Conservation (phyloP, 1,140 invertebrate species). For the Drosophila ananassae region DNA sequence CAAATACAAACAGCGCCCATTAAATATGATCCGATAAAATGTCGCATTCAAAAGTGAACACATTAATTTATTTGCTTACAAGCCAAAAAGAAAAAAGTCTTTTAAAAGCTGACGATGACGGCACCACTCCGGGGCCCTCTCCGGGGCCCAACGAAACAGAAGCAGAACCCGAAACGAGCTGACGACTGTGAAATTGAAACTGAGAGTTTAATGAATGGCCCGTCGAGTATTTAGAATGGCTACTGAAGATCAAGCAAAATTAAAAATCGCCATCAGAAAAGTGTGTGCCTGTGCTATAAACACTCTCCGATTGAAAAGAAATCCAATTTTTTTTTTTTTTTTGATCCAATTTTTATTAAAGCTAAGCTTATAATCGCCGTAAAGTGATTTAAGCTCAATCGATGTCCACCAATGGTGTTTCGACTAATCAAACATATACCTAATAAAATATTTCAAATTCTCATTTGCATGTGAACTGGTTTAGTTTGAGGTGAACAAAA, state of each 20-base stretch:
- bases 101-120: conserved; percentile 18
- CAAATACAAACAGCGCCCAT: conserved; percentile 31
- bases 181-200: conserved; percentile 48
- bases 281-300: too few species aligned
- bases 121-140: neutral
- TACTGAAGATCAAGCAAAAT: conserved; percentile 23
- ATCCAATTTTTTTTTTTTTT: too few species aligned
- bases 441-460: conserved; percentile 18
- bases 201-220: conserved; percentile 55
- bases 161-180: conserved; percentile 40
- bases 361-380: conserved; percentile 11
- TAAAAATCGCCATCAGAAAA: conserved; percentile 2
- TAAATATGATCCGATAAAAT: conserved; percentile 53
- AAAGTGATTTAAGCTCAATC: conserved; percentile 43
- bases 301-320: too few species aligned
- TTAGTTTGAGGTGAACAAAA: conserved; percentile 3
- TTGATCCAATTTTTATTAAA: neutral
- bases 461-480: conserved; percentile 44
- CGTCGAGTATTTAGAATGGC: conserved; percentile 32
- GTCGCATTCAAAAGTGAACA: conserved; percentile 48
- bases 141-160: conserved; percentile 12
- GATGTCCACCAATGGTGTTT: conserved; percentile 44
- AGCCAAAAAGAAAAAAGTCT: conserved; percentile 40
- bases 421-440: conserved; percentile 33
- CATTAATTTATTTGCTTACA: conserved; percentile 58